Evolutionary conservation across 2,888 invertebrate genomes (phyloP).

Genomic region (Scaptomyza flava): DNA sequence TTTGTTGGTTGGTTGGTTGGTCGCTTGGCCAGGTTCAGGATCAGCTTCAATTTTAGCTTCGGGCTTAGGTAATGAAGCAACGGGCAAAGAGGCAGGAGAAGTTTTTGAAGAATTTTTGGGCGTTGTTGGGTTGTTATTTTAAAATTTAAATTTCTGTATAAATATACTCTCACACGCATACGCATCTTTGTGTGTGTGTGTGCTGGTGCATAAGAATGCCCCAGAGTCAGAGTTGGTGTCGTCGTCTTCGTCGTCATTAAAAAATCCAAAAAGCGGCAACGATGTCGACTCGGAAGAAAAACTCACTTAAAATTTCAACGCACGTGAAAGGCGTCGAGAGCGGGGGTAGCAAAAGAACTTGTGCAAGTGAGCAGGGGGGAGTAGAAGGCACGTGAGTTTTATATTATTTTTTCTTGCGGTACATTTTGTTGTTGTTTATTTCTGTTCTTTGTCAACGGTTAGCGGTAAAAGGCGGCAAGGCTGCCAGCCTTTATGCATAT

Average conservation of each 20-base stretch:
- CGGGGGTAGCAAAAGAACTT: not conserved
- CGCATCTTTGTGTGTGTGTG: constrained; percentile 33
- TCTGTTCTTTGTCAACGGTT: constrained; percentile 35
- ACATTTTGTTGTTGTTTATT: constrained; percentile 15
- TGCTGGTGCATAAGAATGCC: constrained; percentile 73
- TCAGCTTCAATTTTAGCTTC: constrained; percentile 25
- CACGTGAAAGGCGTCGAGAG: constrained; percentile 60
- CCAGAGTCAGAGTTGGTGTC: constrained; percentile 48
- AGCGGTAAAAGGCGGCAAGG: constrained; percentile 48
- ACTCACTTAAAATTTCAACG: constrained; percentile 77
- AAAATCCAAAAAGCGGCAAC: constrained; percentile 73
- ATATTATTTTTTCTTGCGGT: constrained; percentile 19
- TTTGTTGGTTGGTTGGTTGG: constrained; percentile 16
- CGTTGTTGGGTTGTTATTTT: constrained; percentile 69
- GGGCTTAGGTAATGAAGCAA: constrained; percentile 66
- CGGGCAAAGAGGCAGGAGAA: constrained; percentile 52
- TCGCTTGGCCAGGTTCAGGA: constrained; percentile 24
- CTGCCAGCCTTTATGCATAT: constrained; percentile 25
- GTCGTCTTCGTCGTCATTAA: constrained; percentile 67
- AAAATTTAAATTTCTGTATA: constrained; percentile 79
- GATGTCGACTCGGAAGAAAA: constrained; percentile 60
- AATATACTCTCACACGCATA: constrained; percentile 44
- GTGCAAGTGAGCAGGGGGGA: not conserved
- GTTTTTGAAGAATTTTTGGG: constrained; percentile 22
- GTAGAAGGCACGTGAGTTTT: constrained; percentile 22